Conservation (phyloP, 2,797 vertebrate genomes). For the Hylomyscus alleni region DNA sequence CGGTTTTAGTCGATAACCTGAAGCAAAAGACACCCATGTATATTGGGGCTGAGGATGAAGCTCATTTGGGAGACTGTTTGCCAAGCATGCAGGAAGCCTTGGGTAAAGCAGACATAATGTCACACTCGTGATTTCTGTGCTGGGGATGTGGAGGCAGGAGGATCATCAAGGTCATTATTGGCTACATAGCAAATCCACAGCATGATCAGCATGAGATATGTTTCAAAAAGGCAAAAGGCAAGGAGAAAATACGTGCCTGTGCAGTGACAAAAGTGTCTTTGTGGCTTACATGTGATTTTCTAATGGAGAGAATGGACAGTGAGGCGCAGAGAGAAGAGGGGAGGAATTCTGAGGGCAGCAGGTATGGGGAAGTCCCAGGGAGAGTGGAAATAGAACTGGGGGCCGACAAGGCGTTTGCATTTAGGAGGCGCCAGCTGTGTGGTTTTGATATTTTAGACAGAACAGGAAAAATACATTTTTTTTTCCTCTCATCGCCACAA, state of each 20-base stretch:
- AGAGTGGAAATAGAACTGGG: conserved; percentile 29
- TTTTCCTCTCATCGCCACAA: conserved; percentile 62
- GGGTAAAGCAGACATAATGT: not conserved
- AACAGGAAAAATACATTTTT: conserved; percentile 72
- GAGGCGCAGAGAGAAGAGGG: conserved; percentile 58
- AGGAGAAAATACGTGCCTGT: no score
- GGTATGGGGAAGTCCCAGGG: conserved; percentile 64
- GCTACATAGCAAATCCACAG: no score
- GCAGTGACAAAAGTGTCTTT: not conserved
- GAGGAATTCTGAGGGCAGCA: not conserved
- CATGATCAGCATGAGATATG: not conserved
- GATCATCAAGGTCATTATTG: not conserved
- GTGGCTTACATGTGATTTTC: conserved; percentile 65
- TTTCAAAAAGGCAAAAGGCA: not conserved
- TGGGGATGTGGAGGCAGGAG: not conserved
- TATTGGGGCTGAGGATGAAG: not conserved
- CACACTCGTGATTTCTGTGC: not conserved
- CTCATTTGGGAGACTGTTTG: not conserved
- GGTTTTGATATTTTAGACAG: conserved; percentile 77
- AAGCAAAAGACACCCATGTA: not conserved
- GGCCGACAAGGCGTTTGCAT: conserved; percentile 71
- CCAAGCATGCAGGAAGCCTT: not conserved
- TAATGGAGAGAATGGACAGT: conserved; percentile 21
- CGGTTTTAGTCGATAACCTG: not conserved
- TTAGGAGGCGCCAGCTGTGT: conserved; percentile 50